Conservation (phyloP, 2,888 invertebrate species). For the Aspidiotus destructor region DNA sequence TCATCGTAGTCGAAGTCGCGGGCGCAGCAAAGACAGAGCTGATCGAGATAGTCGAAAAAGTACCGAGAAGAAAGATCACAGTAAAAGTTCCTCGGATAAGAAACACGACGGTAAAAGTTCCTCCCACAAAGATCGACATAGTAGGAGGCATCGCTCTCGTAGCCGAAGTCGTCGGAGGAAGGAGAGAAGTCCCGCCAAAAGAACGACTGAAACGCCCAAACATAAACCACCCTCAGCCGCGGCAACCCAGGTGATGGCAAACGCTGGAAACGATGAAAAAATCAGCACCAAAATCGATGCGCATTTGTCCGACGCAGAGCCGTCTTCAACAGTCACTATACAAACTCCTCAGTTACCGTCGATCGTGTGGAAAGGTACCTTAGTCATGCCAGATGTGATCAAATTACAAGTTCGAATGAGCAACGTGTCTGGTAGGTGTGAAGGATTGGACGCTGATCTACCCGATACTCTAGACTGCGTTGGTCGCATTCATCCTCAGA, state of each 20-base stretch:
- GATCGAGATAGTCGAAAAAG: slow-evolving; percentile 34
- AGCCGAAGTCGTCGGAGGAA: not conserved
- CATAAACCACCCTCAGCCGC: no score
- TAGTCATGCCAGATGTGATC: slow-evolving; percentile 84
- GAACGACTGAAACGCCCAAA: no score
- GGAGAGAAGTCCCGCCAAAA: not conserved
- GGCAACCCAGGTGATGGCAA: not conserved
- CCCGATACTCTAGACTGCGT: slow-evolving; percentile 76
- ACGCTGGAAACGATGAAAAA: not conserved
- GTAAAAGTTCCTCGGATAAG: slow-evolving; percentile 29
- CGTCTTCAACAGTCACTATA: slow-evolving; percentile 65
- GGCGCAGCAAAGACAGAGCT: slow-evolving; percentile 33
- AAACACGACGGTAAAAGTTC: slow-evolving; percentile 7
- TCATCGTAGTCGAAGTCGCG: slow-evolving; percentile 33
- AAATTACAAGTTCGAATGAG: slow-evolving; percentile 75
- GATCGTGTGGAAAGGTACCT: slow-evolving; percentile 69
- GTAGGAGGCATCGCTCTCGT: slow-evolving; percentile 34
- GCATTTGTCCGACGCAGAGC: slow-evolving; percentile 55
- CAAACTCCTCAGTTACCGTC: slow-evolving; percentile 42
- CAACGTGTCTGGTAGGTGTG: slow-evolving; percentile 60
- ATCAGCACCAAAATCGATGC: slow-evolving; percentile 30
- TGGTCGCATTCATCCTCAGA: slow-evolving; percentile 58
- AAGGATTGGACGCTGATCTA: slow-evolving; percentile 60
- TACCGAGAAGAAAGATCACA: slow-evolving; percentile 13
- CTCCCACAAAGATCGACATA: slow-evolving; percentile 28